Evolutionary conservation across 1,140 invertebrate genomes (phyloP), one percentile per base, ranked within the genome.

Genomic region (Calosoma granatense): DNA sequence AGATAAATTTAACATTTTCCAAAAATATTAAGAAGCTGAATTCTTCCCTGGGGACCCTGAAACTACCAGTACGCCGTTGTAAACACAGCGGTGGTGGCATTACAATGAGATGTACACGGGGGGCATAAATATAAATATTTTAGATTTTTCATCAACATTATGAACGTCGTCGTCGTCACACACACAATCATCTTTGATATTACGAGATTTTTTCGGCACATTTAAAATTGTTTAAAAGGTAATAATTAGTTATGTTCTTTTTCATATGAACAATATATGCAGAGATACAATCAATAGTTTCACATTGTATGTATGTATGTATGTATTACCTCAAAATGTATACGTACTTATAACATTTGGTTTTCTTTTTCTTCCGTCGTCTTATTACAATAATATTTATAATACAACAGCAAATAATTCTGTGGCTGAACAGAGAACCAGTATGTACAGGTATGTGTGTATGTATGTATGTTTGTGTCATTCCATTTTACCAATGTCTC

Each of bases 21-120:
- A 54, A 54, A 54, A 54, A 54, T 54, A 54, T 54, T 23, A 54
- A 54, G 53, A 54, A 54, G 53, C 53, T 54, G 22, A 54, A 54
- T 20, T 23, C 22, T 54, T 54, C 53, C 53, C 21, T 17, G n/a
- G 15, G 21, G 53, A 54, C 53, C 53, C 53, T 54, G 53, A 54
- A 54, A 17, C 17, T 47, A 47, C 41, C 41, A 47, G n/a, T n/a
- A n/a, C 41, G 9, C 41, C 17, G 41, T 47, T 47, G 41, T 47
- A 47, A 47, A 47, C 9, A 47, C 41, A 47, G 41, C n/a, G n/a
- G n/a, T n/a, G n/a, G 17, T 17, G 41, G 41, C 15, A 47, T 47
- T 47, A 47, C 41, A 47, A 47, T 47, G 41, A 47, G 41, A 47
- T 47, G 9, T 47, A 9, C n/a, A n/a, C n/a, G n/a, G n/a, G n/a